Evolutionary conservation across 2,113 vertebrate genomes (phyloP).

Genomic region (Lethenteron camtschaticum): DNA sequence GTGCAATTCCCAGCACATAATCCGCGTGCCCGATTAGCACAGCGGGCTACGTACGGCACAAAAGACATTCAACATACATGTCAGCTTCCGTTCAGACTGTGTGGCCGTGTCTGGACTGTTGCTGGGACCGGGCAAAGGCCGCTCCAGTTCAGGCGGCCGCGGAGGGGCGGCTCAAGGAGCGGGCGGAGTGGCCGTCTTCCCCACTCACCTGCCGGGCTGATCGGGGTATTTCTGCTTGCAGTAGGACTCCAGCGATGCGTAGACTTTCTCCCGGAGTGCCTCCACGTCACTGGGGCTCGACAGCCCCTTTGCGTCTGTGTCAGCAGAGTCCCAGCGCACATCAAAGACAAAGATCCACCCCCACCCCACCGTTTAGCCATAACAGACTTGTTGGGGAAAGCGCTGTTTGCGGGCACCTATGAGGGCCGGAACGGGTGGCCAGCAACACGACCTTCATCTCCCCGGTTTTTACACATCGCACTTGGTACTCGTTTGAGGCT

Average conservation of each 20-base stretch:
- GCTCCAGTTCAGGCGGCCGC: neutral
- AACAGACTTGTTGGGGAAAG: too few relatives aligned
- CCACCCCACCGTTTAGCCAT: neutral
- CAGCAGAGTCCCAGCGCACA: neutral
- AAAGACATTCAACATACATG: too few relatives aligned
- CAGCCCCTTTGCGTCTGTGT: constrained; percentile 68
- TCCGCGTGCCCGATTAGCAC: too few relatives aligned
- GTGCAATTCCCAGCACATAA: too few relatives aligned
- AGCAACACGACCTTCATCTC: neutral
- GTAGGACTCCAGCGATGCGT: constrained; percentile 76
- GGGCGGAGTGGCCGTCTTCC: neutral
- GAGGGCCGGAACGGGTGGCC: neutral
- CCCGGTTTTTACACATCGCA: neutral
- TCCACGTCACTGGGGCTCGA: constrained; percentile 73
- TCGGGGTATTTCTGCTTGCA: constrained; percentile 89
- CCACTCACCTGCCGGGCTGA: constrained; percentile 60
- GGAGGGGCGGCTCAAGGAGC: too few relatives aligned
- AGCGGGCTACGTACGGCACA: too few relatives aligned
- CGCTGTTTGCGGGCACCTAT: neutral
- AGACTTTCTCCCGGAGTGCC: constrained; percentile 61
- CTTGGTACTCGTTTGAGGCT: neutral
- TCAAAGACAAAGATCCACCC: neutral
- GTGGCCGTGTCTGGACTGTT: too few relatives aligned
- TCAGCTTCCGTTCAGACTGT: too few relatives aligned
- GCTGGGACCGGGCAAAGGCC: too few relatives aligned